A percentile compares a stretch with the other conserved stretches of the same genome.
These are phyloP conservation scores for Platysternon megacephalum DNA, from an alignment of 2,113 vertebrate genomes.

Conservation along the genomic window DNA sequence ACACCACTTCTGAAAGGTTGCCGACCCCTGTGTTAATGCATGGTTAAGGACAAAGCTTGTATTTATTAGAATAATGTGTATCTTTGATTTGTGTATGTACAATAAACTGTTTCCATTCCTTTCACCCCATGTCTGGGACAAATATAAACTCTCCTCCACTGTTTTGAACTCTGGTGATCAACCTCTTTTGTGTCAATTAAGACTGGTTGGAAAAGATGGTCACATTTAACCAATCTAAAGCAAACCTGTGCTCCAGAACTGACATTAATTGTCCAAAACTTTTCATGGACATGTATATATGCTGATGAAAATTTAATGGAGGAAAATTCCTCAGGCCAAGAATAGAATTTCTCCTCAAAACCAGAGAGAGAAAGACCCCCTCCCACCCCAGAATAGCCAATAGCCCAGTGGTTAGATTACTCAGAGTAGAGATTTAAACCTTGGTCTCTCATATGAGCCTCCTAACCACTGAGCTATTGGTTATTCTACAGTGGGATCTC, in stretches of 20 bases:
- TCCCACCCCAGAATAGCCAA: neutral
- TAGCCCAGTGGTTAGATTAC: neutral
- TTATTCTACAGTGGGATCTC: neutral
- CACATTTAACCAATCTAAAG: neutral
- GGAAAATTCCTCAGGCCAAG: too few species aligned
- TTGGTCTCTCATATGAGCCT: neutral
- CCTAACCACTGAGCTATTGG: neutral
- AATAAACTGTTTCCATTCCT: neutral
- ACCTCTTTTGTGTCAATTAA: neutral
- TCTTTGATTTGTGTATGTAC: neutral
- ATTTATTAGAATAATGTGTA: neutral
- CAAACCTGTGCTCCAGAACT: neutral
- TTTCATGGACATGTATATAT: too few species aligned
- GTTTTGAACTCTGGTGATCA: neutral
- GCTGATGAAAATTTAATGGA: too few species aligned
- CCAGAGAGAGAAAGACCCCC: neutral
- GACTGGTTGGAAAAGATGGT: neutral
- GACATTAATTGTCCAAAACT: neutral
- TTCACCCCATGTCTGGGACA: neutral
- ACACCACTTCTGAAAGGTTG: too few species aligned
- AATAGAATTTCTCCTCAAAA: too few species aligned
- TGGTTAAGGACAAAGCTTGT: slow-evolving; percentile 35
- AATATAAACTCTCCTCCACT: neutral
- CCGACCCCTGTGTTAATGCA: too few species aligned
- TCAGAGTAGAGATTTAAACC: neutral